Evolutionary conservation across 2,113 vertebrate species (phyloP).

Genomic region (Halcyon senegalensis): DNA sequence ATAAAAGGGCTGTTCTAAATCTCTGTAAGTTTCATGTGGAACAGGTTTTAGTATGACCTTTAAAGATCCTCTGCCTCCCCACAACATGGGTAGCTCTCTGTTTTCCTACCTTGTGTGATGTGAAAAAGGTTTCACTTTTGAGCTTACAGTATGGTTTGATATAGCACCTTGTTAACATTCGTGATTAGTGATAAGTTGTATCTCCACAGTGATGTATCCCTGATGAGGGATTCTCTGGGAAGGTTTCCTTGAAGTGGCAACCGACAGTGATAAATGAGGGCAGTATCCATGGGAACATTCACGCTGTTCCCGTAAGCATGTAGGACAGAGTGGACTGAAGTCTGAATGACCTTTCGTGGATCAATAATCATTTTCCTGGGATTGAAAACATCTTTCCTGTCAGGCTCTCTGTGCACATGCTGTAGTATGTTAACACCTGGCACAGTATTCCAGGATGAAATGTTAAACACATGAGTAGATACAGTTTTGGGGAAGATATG

Average conservation of each 20-base stretch:
- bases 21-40: not conserved
- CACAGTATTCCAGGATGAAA: conserved; percentile 69
- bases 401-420: conserved; percentile 72
- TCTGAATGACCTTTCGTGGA: conserved; percentile 67
- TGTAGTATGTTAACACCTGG: conserved; percentile 80
- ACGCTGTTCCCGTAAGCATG: not conserved
- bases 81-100: not conserved
- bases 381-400: not conserved
- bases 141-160: not conserved
- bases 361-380: conserved; percentile 69
- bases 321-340: conserved; percentile 64
- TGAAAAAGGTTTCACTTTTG: not conserved
- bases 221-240: conserved; percentile 48
- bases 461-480: conserved; percentile 58
- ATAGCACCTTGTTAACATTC: conserved; percentile 57
- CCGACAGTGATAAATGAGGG: conserved; percentile 65
- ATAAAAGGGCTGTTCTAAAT: not conserved
- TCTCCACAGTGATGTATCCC: conserved; percentile 50
- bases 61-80: not conserved
- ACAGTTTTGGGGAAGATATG: conserved; percentile 72
- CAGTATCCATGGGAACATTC: conserved; percentile 44
- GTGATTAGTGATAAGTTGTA: conserved; percentile 40
- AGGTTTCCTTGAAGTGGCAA: conserved; percentile 4
- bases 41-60: not conserved
- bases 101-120: not conserved